Base-by-base conservation (phyloP, 2,113 vertebrate species). In the Nibea albiflora region DNA sequence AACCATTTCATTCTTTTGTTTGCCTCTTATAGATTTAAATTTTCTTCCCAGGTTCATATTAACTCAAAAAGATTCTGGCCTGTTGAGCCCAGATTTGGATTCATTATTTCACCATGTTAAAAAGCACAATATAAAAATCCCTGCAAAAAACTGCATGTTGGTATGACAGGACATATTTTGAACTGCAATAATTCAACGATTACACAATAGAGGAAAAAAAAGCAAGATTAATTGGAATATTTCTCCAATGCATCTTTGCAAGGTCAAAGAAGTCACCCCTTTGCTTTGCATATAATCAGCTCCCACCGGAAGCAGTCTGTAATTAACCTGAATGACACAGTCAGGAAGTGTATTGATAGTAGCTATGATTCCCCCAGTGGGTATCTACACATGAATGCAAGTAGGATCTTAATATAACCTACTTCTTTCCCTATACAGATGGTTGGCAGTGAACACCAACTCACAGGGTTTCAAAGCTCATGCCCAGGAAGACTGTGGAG, bases 381-480 rank as follows among this genome's bases (percentile, higher is more conserved):
- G 60, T 39, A 49, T 67, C 64, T 80, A 42, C 85, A 85, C 80
- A 78, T 52, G 75, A 83, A 84, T 69, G 46, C 20, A 28, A 81
- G 72, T 63, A 53, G 61, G 28, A 77, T 78, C 69, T 83, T 82
- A 89, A 86, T 84, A 88, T 86, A 89, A 78, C 65, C 35, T 0
- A 1, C 69, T 83, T 11, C n/a, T 50, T 77, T 83, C 20, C 54
- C 72, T 58, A 62, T 83, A 83, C 81, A 84, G 77, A 82, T 81
- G 81, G 81, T 84, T 88, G 70, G 78, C 73, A 86, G 78, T 2
- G 16, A 74, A 72, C 76, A 67, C 60, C 68, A 50, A 54, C 62
- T 78, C 69, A 54, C 73, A 81, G 67, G 54, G 76, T 77, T 84
- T 91, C 84, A 85, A 83, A 78, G 78, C 82, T 87, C 64, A 71